Conservation (phyloP, 1,140 invertebrate genomes). For the Rhopalosiphum maidis region DNA sequence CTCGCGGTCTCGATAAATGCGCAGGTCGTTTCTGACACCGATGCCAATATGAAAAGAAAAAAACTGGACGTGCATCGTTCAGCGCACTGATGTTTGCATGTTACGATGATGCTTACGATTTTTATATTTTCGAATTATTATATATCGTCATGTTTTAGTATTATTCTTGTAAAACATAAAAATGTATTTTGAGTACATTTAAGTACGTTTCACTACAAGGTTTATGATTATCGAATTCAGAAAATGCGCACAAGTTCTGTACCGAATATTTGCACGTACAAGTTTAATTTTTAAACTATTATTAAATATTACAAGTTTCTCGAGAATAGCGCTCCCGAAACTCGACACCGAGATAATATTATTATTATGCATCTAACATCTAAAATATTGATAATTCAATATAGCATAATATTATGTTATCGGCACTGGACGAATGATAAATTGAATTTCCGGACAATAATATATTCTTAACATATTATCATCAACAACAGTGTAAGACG, state of each 20-base stretch:
- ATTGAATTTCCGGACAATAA: neutral
- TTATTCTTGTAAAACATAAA: neutral
- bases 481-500: neutral
- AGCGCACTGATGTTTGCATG: neutral
- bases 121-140: neutral
- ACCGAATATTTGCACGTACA: too few relatives aligned
- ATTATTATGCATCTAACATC: too few relatives aligned
- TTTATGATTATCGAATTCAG: too few relatives aligned
- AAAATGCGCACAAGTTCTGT: too few relatives aligned
- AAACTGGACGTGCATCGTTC: neutral
- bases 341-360: neutral
- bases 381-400: neutral
- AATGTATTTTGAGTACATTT: neutral
- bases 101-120: neutral
- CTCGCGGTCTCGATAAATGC: neutral
- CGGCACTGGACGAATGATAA: neutral
- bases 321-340: neutral
- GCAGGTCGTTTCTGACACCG: neutral
- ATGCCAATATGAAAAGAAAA: neutral
- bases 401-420: neutral
- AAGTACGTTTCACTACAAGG: too few relatives aligned
- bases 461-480: neutral
- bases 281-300: neutral
- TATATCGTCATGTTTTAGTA: neutral
- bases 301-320: neutral